Base-by-base conservation (phyloP, 2,113 vertebrate species). In the Riparia riparia region DNA sequence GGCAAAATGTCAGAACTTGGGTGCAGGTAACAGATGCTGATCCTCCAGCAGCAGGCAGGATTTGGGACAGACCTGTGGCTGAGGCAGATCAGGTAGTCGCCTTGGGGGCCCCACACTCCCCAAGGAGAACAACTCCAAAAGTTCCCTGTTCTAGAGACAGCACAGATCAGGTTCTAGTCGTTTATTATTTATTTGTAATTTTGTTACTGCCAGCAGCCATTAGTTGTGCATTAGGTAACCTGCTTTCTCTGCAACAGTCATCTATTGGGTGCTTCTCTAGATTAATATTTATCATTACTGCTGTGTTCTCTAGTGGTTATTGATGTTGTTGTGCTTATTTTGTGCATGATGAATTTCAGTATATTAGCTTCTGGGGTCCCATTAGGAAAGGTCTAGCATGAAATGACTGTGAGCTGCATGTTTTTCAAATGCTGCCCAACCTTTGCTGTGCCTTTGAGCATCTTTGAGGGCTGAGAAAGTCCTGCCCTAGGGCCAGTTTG, bases 231-330 rank as follows among this genome's bases (percentile, higher is more conserved):
- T 85, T 84, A 77, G 28, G 69, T 86, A 78, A 86, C 57, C 45
- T 9, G 0, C 21, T 79, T 72, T 82, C 73, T 82, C 57, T 61
- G 45, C 54, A 73, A 34, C 17, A 25, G 45, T 85, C 42, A 29
- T 76, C 73, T 91, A 61, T 89, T 65, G 76, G 81, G 53, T 53
- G 54, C 57, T 65, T 79, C 70, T 50, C 78, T 28, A 45, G 45
- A 82, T 73, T 80, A 57, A 57, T 82, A 94, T 82, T 85, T 96
- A 69, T 76, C 12, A 29, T 63, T 85, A 80, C 41, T 85, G 63
- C 61, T 54, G 18, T 28, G 34, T 65, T 89, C 82, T 82, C 41
- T 82, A 85, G 89, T 37, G 26, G n/a, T 65, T 88, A 87, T 72
- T 82, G 54, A 80, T 91, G 70, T 14, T 57, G 45, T 31, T 87